A percentile compares a stretch with the other conserved stretches of the same genome.
phyloP scores from a whole-genome alignment of 2,888 invertebrate genomes.

The Drosophila limbata region DNA sequence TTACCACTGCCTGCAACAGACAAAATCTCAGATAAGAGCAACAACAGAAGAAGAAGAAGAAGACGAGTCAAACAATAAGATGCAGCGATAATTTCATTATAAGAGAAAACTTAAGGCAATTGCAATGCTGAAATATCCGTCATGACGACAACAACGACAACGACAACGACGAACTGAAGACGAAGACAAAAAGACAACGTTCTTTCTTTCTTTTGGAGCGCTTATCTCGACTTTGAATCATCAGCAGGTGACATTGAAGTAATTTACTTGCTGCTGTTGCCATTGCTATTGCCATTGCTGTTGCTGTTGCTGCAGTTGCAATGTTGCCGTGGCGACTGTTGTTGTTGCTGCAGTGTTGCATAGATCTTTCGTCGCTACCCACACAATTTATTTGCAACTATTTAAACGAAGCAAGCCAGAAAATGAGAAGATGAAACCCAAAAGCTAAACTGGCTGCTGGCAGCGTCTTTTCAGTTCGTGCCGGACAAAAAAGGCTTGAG shows the following conservation, averaged over 20 bases:
- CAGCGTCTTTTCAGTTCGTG: conserved; percentile 58
- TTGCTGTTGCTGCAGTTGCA: conserved; percentile 29
- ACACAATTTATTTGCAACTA: conserved; percentile 79
- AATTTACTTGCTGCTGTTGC: conserved; percentile 76
- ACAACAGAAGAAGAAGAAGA: conserved; percentile 22
- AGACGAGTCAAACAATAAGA: conserved; percentile 70
- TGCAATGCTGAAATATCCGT: conserved; percentile 59
- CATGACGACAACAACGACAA: conserved; percentile 41
- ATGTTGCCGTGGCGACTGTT: conserved; percentile 32
- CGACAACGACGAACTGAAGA: conserved; percentile 11
- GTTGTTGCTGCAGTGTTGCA: conserved; percentile 44
- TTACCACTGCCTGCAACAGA: conserved; percentile 55
- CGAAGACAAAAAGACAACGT: conserved; percentile 25
- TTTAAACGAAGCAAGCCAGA: conserved; percentile 65
- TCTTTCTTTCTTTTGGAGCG: conserved; percentile 64
- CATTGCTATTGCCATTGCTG: conserved; percentile 36
- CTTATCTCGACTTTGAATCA: conserved; percentile 77
- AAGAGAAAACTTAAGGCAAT: conserved; percentile 76
- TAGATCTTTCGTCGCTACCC: conserved; percentile 66
- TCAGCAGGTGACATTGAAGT: conserved; percentile 82
- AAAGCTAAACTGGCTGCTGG: conserved; percentile 9
- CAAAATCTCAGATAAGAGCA: conserved; percentile 56
- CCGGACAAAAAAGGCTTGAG: conserved; percentile 64
- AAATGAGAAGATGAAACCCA: conserved; percentile 26
- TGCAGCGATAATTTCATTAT: conserved; percentile 79